These are phyloP conservation scores for Serilophus lunatus DNA, from an alignment of 2,113 vertebrate genomes.

Conservation along the genomic window DNA sequence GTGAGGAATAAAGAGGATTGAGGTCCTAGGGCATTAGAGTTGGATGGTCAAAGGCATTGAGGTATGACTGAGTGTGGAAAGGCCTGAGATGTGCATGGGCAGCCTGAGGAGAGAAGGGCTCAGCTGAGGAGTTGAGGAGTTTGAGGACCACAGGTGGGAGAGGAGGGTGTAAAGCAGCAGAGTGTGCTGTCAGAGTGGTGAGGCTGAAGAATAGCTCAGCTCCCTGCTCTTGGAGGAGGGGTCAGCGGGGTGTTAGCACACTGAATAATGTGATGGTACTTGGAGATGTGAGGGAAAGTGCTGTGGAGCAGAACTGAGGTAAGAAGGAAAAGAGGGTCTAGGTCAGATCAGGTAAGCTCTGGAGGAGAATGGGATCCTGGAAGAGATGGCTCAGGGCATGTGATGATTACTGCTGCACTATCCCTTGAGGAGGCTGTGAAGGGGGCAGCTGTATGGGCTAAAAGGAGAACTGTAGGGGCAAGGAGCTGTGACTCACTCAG, in stretches of 20 bases:
- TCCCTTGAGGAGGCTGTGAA: not conserved
- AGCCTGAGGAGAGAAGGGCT: not conserved
- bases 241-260: not conserved
- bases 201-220: not conserved
- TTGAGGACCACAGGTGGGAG: not conserved
- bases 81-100: not conserved
- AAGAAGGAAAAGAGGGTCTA: not conserved
- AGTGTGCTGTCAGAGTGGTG: not conserved
- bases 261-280: not conserved
- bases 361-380: not conserved
- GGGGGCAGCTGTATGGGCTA: not conserved
- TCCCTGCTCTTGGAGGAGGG: not conserved
- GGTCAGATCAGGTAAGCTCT: not conserved
- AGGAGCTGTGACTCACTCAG: not conserved
- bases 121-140: too few species aligned
- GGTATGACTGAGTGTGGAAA: too few species aligned
- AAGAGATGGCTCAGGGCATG: fast-evolving
- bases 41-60: not conserved
- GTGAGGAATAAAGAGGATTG: not conserved
- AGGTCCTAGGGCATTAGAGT: not conserved
- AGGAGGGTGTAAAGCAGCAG: not conserved
- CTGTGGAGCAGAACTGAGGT: not conserved
- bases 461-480: not conserved
- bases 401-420: not conserved
- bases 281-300: not conserved